Conservation (phyloP, 2,113 vertebrate species). For the Gambusia holbrooki region DNA sequence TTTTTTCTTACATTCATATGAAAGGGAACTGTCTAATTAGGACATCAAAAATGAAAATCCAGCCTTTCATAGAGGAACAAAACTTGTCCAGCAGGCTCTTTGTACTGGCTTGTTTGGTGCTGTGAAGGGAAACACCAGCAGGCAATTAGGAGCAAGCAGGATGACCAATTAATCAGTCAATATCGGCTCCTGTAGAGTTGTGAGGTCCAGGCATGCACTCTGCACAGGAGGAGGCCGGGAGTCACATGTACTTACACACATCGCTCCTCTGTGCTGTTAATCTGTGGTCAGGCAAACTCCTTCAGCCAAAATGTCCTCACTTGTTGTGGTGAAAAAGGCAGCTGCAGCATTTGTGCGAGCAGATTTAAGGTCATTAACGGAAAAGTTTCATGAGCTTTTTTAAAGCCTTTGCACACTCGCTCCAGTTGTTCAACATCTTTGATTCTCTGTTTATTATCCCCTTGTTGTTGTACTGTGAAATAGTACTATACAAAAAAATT, state of each 20-base stretch:
- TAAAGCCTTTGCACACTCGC: background rate
- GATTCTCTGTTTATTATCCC: background rate
- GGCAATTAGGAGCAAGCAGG: slow-evolving; percentile 2
- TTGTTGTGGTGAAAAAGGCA: background rate
- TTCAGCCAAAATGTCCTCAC: background rate
- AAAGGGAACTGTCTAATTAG: slow-evolving; percentile 6
- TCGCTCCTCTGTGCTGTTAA: background rate
- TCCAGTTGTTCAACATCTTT: background rate
- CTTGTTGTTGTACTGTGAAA: no score
- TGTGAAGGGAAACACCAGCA: slow-evolving; percentile 10
- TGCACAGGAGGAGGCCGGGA: background rate
- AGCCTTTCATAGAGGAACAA: background rate
- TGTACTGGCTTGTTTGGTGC: background rate
- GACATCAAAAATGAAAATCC: slow-evolving; percentile 3
- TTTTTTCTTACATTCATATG: background rate
- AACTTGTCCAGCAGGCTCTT: background rate
- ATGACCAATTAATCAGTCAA: slow-evolving; percentile 20
- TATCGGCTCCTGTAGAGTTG: slow-evolving; percentile 14
- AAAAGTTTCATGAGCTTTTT: background rate
- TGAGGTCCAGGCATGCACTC: background rate
- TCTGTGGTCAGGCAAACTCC: background rate
- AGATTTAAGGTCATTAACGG: background rate
- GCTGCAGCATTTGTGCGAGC: background rate
- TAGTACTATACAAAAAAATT: no score
- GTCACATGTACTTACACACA: background rate